phyloP scores from a whole-genome alignment of 2,888 invertebrate genomes.

The Helobdella robusta region DNA sequence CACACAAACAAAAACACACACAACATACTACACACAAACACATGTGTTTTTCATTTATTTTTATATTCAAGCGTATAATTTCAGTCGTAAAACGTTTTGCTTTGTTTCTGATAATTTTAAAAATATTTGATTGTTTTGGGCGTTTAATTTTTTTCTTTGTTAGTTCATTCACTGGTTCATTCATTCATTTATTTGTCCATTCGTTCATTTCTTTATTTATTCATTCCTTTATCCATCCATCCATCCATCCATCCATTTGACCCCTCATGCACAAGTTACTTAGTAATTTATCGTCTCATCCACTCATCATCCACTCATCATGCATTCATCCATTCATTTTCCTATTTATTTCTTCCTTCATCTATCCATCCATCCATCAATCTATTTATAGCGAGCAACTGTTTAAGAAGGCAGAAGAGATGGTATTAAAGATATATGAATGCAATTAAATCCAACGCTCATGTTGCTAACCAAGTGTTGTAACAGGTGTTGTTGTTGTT shows the following conservation, averaged over 20 bases:
- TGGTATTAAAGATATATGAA: no score
- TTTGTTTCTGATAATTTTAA: no score
- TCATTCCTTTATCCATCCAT: background rate
- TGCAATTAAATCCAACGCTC: no score
- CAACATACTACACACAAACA: no score
- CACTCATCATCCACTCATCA: background rate
- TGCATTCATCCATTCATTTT: background rate
- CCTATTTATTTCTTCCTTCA: background rate
- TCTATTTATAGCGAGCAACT: no score
- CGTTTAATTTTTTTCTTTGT: no score
- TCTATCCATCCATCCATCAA: background rate
- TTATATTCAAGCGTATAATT: background rate
- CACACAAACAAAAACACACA: no score
- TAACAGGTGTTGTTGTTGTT: no score
- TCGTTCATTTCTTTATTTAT: background rate
- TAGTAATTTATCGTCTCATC: background rate
- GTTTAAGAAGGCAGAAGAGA: no score
- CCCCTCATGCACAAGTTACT: background rate
- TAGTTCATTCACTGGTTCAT: no score
- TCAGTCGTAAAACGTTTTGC: background rate
- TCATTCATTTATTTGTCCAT: background rate
- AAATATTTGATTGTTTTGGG: no score
- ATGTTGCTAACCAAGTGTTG: no score
- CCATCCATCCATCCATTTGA: constrained; percentile 5
- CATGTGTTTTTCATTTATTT: background rate